phyloP scores from a whole-genome alignment of 2,797 vertebrate genomes.

The Sebastiscus albofasciatus region DNA sequence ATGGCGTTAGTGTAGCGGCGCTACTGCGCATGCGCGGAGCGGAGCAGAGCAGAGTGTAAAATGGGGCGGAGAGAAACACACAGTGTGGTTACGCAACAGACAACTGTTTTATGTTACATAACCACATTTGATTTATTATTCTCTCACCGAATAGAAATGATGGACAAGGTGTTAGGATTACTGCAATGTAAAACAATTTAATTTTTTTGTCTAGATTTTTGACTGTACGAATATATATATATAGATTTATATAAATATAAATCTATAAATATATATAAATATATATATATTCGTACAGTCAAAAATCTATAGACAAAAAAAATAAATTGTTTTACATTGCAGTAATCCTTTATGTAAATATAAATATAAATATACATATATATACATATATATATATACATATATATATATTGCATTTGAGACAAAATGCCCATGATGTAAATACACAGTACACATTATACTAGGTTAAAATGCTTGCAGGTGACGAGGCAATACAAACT shows the following conservation, averaged over 20 bases:
- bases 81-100: slow-evolving; percentile 73
- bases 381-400: no score
- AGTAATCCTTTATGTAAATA: no score
- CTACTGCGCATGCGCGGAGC: slow-evolving; percentile 59
- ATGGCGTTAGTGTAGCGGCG: slow-evolving; percentile 77
- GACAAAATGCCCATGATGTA: background rate
- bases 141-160: background rate
- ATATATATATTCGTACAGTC: no score
- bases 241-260: no score
- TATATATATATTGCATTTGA: background rate
- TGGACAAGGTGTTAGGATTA: background rate
- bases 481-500: background rate
- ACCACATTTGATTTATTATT: slow-evolving; percentile 55
- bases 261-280: no score
- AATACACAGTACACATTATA: background rate
- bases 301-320: no score
- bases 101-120: slow-evolving; percentile 74
- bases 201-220: no score
- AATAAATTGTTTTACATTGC: no score
- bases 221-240: no score
- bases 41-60: background rate
- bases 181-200: background rate
- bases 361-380: no score
- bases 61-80: slow-evolving; percentile 43
- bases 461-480: background rate